Conservation (phyloP, 2,113 vertebrate species). For the Tychaedon coryphoeus region DNA sequence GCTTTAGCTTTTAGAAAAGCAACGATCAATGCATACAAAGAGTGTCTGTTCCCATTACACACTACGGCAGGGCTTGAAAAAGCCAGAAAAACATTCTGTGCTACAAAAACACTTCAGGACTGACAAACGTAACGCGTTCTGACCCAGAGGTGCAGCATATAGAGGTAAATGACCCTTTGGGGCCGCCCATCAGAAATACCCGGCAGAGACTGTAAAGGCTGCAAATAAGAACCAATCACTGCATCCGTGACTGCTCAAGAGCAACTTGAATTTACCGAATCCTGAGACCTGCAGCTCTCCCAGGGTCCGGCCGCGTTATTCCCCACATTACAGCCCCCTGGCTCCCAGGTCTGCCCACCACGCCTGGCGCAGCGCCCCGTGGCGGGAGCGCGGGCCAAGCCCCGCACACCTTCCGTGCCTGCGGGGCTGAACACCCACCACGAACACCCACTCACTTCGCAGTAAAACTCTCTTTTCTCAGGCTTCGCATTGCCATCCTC, state of each 20-base stretch:
- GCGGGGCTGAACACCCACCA: rapidly evolving
- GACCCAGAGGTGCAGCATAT: neutral
- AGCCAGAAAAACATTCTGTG: neutral
- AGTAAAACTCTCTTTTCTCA: neutral
- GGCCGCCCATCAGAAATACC: neutral
- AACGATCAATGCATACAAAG: neutral
- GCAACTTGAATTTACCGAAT: neutral
- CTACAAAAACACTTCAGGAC: rapidly evolving
- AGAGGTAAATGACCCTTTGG: neutral
- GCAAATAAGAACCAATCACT: rapidly evolving
- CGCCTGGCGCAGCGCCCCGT: rapidly evolving
- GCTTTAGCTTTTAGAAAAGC: neutral
- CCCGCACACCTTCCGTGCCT: neutral
- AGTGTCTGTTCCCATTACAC: neutral
- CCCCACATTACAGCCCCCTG: too few relatives aligned
- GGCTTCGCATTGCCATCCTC: neutral
- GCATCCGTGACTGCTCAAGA: neutral
- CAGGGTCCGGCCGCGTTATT: rapidly evolving
- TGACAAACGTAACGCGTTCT: neutral
- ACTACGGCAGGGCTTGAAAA: neutral
- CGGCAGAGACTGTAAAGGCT: rapidly evolving
- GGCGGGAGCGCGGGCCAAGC: rapidly evolving
- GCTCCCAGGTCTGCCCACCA: rapidly evolving
- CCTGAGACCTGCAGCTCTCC: neutral
- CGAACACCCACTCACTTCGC: constrained; percentile 13